Base-by-base conservation (phyloP, 2,797 vertebrate genomes). In the Oreochromis mossambicus region DNA sequence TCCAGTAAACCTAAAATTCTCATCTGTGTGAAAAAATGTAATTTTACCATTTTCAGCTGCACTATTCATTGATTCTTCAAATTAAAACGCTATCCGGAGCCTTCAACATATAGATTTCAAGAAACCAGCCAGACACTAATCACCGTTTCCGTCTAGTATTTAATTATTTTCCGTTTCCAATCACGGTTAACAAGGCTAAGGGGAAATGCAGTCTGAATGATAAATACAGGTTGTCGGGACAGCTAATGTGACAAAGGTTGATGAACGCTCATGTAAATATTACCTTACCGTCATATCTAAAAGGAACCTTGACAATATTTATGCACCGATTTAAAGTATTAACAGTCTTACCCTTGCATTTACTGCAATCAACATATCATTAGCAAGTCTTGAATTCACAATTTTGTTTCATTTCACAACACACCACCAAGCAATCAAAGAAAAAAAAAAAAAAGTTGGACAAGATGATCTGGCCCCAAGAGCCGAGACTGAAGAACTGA, bases 161-260 rank as follows among this genome's bases (percentile, higher is more conserved):
- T 14, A 77, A 83, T 82, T 11, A 34, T 36, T 51, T 77, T 56
- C 51, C 41, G 21, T 77, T 56, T 77, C 55, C 56, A 82, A 85
- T 84, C 17, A 73, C 4, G 32, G 29, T 38, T 86, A 84, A 92
- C 70, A 70, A 80, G 77, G 17, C 73, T 78, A 34, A 5, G 51
- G 52, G 70, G 81, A 88, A 85, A 79, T 34, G 77, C 88, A 46
- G 85, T 73, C 48, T 82, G 26, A 76, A 80, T 82, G 43, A 88
- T 84, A 83, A 88, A 81, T 55, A 38, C 63, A 82, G 80, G 83
- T 54, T 54, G 81, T 85, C 73, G 78, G 10, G 13, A 81, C 36
- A 78, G 50, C 32, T 41, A 58, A 78, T 80, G 51, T 78, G 68
- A 84, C 38, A 24, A 80, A 78, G 77, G 73, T 14, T 79, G 41